A percentile compares a stretch with the other conserved stretches of the same genome.
These are phyloP conservation scores for Heliconius hortense DNA, from an alignment of 2,888 invertebrate species.

Conservation along the genomic window DNA sequence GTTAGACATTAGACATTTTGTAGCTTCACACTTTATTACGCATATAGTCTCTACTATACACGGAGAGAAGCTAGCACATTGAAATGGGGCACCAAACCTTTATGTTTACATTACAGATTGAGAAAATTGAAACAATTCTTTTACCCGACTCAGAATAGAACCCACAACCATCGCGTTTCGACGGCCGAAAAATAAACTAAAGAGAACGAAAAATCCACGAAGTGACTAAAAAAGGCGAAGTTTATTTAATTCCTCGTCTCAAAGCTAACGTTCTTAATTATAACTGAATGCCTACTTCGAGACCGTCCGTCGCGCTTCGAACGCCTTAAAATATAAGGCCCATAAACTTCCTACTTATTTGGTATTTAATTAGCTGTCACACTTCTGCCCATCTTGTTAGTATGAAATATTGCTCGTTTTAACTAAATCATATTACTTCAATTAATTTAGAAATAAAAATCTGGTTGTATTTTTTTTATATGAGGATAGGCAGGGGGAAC, in stretches of 20 bases:
- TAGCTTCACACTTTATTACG: too few relatives aligned
- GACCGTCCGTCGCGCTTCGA: conserved; percentile 25
- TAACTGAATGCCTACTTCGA: conserved; percentile 27
- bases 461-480: too few relatives aligned
- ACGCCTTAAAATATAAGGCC: conserved; percentile 34
- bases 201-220: background rate
- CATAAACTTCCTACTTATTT: conserved; percentile 39
- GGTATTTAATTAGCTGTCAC: conserved; percentile 43
- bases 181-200: background rate
- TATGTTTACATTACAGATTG: too few relatives aligned
- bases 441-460: background rate
- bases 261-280: conserved; percentile 35
- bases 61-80: too few relatives aligned
- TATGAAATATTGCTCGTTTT: conserved; percentile 38
- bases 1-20: too few relatives aligned
- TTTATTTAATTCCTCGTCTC: conserved; percentile 17
- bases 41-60: too few relatives aligned
- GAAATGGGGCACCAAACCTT: too few relatives aligned
- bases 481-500: too few relatives aligned
- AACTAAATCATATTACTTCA: conserved; percentile 31
- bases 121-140: too few relatives aligned
- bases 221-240: conserved; percentile 19
- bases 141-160: too few relatives aligned
- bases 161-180: too few relatives aligned
- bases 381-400: conserved; percentile 41